Percentiles rank a stretch among this genome's conserved stretches.
These are phyloP conservation scores for Hippocampus comes DNA, from an alignment of 2,113 vertebrate species.

Conservation along the genomic window DNA sequence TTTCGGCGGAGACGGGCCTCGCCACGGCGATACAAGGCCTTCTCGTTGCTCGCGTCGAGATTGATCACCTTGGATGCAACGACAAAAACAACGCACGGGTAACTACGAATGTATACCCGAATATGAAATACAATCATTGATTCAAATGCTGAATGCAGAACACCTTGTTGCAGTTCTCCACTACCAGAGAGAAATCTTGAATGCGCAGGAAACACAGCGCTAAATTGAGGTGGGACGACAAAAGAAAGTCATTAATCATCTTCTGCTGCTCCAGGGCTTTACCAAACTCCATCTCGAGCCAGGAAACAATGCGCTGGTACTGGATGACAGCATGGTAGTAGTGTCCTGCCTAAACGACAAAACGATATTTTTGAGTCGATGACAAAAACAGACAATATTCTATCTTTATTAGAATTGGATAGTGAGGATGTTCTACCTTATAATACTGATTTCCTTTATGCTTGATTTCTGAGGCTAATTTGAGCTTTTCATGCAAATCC, in stretches of 20 bases:
- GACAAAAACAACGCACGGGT: not conserved
- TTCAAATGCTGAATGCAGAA: not conserved
- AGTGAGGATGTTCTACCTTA: constrained; percentile 71
- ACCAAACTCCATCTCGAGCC: constrained; percentile 91
- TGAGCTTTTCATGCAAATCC: constrained; percentile 90
- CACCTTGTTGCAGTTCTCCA: constrained; percentile 95
- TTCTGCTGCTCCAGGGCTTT: constrained; percentile 77
- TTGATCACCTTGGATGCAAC: constrained; percentile 78
- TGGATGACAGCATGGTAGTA: constrained; percentile 87
- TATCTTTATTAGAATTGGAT: not conserved
- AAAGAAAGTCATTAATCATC: constrained; percentile 76
- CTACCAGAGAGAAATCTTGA: constrained; percentile 79
- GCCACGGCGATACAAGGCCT: constrained; percentile 87
- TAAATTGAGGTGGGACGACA: constrained; percentile 88
- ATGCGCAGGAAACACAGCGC: constrained; percentile 90
- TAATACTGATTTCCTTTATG: constrained; percentile 93
- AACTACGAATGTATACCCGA: not conserved
- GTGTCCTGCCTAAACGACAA: constrained; percentile 75
- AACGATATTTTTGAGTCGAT: not conserved
- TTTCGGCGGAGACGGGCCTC: constrained; percentile 86
- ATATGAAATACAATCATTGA: not conserved
- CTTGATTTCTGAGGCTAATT: constrained; percentile 79
- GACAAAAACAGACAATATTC: not conserved
- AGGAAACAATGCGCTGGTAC: constrained; percentile 87
- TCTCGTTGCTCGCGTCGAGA: constrained; percentile 85